phyloP scores from a whole-genome alignment of 1,140 invertebrate species.

The Metopolophium dirhodum region DNA sequence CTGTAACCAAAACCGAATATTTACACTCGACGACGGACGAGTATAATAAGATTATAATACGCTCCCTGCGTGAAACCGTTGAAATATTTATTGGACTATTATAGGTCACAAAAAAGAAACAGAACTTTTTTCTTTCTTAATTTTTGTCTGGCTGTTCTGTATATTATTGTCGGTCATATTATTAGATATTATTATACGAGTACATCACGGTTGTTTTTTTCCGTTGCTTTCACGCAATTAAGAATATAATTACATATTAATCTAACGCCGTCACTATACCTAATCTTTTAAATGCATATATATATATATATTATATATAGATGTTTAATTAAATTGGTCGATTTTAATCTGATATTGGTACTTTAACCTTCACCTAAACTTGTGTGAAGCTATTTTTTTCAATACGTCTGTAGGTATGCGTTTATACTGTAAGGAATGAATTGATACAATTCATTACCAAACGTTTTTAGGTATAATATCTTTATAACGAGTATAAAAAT shows the following conservation, averaged over 20 bases:
- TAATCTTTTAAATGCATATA: neutral
- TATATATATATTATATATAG: neutral
- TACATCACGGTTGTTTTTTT: neutral
- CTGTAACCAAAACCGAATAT: neutral
- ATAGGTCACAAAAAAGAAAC: neutral
- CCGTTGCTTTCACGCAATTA: conserved; percentile 6
- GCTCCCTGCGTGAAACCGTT: neutral
- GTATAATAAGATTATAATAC: neutral
- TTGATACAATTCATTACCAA: neutral
- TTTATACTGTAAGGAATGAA: neutral
- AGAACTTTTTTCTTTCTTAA: neutral
- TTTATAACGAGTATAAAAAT: neutral
- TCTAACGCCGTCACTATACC: neutral
- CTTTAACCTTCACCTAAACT: conserved; percentile 29
- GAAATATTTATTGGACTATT: neutral
- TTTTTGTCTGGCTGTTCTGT: neutral
- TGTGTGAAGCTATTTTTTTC: neutral
- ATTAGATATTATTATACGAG: conserved; percentile 8
- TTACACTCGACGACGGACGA: neutral
- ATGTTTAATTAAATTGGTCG: neutral
- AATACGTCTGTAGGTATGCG: neutral
- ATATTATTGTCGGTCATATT: neutral
- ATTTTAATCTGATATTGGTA: neutral
- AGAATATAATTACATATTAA: neutral
- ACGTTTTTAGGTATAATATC: neutral